Evolutionary conservation across 2,888 invertebrate species (phyloP), one percentile per base, ranked within the genome.

Genomic region (Drosophila histrio): DNA sequence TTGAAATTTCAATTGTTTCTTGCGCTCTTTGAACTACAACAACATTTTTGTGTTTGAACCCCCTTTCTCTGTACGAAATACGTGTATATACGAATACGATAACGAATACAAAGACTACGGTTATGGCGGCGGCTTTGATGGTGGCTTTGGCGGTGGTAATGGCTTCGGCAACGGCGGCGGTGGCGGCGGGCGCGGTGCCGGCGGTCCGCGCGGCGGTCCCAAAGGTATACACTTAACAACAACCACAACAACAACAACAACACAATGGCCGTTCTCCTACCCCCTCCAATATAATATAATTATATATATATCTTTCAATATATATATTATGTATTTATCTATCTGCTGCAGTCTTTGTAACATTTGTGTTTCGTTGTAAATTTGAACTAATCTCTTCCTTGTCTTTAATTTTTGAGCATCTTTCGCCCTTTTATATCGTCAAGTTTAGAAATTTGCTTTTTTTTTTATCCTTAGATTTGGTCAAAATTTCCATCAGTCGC

Each of bases 121-220:
- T 77, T 91, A 91, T 87, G 89, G 91, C 87, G 90, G 90, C 84
- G 88, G 85, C 87, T 90, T 86, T 79, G 90, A 90, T 94, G 95
- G 96, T 95, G 94, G 95, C 92, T 95, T 95, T 94, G 96, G 95
- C 94, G 95, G 95, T 94, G 95, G 95, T 94, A 96, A 96, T 93
- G 96, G 96, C 94, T 96, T 96, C 94, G 96, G 96, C 93, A 94
- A 93, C 93, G 91, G 90, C 92, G 95, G 96, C 94, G 96, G 96
- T 93, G 96, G 96, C 93, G 96, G 96, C 93, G 95, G 96, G 93
- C 95, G 96, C 93, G 85, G 89, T 77, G 94, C 95, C 93, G 94
- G 94, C 93, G 94, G 96, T 93, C 95, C 95, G 93, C 95, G 96
- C 94, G 95, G 96, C 92, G 94, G 95, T 93, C 94, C 94, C 93